phyloP scores from a whole-genome alignment of 2,113 vertebrate species.

The Channa maculata region DNA sequence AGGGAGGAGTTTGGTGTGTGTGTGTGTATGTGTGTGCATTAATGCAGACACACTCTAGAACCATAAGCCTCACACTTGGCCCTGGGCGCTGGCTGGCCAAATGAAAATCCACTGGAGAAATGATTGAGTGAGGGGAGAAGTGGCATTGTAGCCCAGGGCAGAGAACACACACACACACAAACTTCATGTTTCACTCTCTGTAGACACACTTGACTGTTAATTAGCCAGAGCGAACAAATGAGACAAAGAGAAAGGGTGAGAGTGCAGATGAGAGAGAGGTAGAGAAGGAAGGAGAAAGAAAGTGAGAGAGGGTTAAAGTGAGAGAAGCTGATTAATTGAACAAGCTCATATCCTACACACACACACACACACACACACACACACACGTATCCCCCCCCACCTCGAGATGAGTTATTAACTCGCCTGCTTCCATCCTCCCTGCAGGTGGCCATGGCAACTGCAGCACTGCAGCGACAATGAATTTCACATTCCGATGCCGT shows the following conservation, averaged over 20 bases:
- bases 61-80: constrained; percentile 55
- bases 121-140: constrained; percentile 71
- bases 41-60: constrained; percentile 32
- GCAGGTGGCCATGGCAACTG: constrained; percentile 76
- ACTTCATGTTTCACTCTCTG: constrained; percentile 68
- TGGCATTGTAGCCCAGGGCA: constrained; percentile 51
- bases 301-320: constrained; percentile 33
- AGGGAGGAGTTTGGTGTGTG: constrained; percentile 1
- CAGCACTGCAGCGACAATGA: constrained; percentile 35
- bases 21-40: constrained; percentile 39
- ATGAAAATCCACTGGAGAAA: constrained; percentile 80
- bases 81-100: constrained; percentile 69
- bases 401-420: constrained; percentile 76
- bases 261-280: constrained; percentile 37
- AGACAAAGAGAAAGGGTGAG: constrained; percentile 56
- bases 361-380: constrained; percentile 1
- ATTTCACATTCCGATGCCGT: constrained; percentile 57
- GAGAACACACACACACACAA: constrained; percentile 46
- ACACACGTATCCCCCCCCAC: constrained; percentile 15
- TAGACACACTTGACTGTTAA: constrained; percentile 80
- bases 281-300: constrained; percentile 20
- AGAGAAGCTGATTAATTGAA: constrained; percentile 81
- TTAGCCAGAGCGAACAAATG: constrained; percentile 74
- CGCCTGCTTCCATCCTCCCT: constrained; percentile 70
- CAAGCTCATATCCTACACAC: constrained; percentile 67